A percentile compares a stretch with the other conserved stretches of the same genome.
Evolutionary conservation across 2,797 vertebrate species (phyloP).

Genomic region (Champsocephalus gunnari): DNA sequence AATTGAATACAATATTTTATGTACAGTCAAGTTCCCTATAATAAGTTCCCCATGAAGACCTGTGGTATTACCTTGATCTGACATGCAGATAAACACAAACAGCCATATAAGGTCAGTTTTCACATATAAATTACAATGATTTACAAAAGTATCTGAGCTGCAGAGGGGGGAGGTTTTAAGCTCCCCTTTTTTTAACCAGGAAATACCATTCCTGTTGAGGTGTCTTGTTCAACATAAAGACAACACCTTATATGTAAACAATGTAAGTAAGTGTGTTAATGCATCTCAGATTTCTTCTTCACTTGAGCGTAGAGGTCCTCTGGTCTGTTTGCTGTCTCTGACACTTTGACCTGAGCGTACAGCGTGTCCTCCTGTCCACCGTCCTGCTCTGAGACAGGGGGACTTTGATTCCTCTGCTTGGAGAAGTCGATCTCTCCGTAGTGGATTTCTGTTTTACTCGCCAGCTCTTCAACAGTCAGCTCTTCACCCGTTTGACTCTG

Average conservation of each 20-base stretch:
- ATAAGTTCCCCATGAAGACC: background rate
- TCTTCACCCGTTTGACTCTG: slow-evolving; percentile 18
- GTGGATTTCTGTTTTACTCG: slow-evolving; percentile 28
- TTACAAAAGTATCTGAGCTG: no score
- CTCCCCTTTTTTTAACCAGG: background rate
- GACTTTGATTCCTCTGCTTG: background rate
- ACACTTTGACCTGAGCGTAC: slow-evolving; percentile 48
- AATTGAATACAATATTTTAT: background rate
- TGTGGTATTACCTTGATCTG: background rate
- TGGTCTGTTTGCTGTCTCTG: background rate
- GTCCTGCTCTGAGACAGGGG: background rate
- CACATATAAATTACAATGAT: background rate
- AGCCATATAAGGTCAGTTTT: background rate
- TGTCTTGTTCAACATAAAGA: background rate
- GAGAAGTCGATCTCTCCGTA: slow-evolving; percentile 60
- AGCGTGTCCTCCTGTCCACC: slow-evolving; percentile 3
- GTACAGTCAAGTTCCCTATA: background rate
- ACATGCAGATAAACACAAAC: background rate
- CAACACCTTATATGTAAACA: background rate
- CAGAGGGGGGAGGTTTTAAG: background rate
- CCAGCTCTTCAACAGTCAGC: background rate
- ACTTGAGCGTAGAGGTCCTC: slow-evolving; percentile 45
- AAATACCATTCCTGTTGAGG: background rate
- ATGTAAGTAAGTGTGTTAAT: background rate
- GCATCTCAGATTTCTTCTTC: background rate